A percentile compares a stretch with the other conserved stretches of the same genome.
Conservation (phyloP, 2,113 vertebrate species). For the Apistogramma diplotaenia region DNA sequence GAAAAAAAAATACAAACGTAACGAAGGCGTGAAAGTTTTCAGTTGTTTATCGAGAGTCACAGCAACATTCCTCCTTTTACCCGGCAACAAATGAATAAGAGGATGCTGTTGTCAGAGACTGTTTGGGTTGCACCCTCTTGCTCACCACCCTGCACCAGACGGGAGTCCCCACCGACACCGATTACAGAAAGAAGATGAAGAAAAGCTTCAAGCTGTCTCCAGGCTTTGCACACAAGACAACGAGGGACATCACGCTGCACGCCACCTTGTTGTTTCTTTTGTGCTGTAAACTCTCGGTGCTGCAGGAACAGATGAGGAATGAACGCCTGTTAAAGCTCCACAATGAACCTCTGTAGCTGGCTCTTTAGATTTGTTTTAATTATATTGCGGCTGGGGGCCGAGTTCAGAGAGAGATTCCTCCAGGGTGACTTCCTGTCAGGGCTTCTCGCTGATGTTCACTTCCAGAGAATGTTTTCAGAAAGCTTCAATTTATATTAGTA, state of each 20-base stretch:
- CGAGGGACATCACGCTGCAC: conserved; percentile 47
- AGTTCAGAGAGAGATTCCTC: conserved; percentile 61
- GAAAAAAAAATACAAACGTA: background rate
- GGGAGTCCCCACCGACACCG: conserved; percentile 49
- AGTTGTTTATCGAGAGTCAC: background rate
- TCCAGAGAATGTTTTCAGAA: background rate
- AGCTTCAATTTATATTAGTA: background rate
- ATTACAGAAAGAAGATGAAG: conserved; percentile 57
- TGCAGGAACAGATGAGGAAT: conserved; percentile 51
- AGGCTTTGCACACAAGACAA: conserved; percentile 44
- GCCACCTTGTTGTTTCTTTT: conserved; percentile 55
- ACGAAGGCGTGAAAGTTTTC: background rate
- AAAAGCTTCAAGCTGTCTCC: conserved; percentile 57
- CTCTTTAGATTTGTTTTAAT: conserved; percentile 72
- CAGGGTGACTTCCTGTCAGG: conserved; percentile 54
- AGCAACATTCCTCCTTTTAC: background rate
- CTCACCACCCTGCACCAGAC: conserved; percentile 9
- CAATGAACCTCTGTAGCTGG: conserved; percentile 36
- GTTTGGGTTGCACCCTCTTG: conserved; percentile 44
- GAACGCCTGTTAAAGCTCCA: conserved; percentile 36
- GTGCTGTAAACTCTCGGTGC: conserved; percentile 46
- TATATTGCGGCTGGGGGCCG: conserved; percentile 54
- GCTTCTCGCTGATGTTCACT: conserved; percentile 42
- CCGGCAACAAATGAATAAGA: conserved; percentile 18
- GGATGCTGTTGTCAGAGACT: conserved; percentile 9